phyloP scores from a whole-genome alignment of 2,888 invertebrate species.

The Aradus depressus region DNA sequence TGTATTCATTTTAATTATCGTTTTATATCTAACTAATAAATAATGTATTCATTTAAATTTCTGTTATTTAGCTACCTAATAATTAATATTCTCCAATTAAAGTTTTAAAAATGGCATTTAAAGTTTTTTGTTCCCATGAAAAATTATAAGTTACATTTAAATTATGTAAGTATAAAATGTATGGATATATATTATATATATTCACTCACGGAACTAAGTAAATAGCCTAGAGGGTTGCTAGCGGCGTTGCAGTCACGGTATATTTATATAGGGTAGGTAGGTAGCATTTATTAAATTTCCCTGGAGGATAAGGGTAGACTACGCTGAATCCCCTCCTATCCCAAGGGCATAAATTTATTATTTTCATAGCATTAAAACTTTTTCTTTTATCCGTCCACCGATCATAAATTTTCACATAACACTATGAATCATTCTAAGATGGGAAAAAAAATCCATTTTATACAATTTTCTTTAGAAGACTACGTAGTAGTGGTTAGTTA shows the following conservation, averaged over 20 bases:
- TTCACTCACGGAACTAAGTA: no score
- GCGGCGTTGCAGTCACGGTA: conserved; percentile 4
- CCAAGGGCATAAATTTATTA: conserved; percentile 13
- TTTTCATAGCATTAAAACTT: conserved; percentile 15
- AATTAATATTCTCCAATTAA: no score
- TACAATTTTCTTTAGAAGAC: background rate
- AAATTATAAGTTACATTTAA: background rate
- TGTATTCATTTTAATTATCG: no score
- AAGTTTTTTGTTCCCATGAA: no score
- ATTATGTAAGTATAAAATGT: no score
- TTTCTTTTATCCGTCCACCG: no score
- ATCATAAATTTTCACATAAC: no score
- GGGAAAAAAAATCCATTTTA: background rate
- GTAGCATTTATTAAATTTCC: conserved; percentile 18
- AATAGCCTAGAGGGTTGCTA: background rate
- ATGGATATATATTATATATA: no score
- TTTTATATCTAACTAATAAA: no score
- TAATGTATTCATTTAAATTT: no score
- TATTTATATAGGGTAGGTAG: conserved; percentile 15
- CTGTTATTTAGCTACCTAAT: no score
- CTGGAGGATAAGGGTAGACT: background rate
- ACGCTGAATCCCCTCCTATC: background rate
- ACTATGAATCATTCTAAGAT: background rate
- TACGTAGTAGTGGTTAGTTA: background rate
- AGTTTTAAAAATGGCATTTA: no score